Evolutionary conservation across 2,888 invertebrate species (phyloP), one percentile per base, ranked within the genome.

Genomic region (Orthonevra nobilis): DNA sequence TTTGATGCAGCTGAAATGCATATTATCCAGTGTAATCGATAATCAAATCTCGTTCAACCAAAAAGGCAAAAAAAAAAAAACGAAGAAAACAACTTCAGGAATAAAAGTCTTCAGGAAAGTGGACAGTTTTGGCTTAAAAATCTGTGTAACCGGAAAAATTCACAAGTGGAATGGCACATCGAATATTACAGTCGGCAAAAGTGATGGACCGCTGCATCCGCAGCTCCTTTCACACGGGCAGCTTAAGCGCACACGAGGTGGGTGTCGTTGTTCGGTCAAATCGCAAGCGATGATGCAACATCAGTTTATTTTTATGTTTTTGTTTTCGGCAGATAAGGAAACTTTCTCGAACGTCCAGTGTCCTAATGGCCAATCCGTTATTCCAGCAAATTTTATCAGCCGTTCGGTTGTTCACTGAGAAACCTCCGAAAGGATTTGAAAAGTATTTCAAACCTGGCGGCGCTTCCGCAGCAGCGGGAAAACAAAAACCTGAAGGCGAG

Each of bases 391-490:
- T 87, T 2, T 48, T 87, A 50, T 84, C 85, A 44, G 86, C 86
- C 42, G 74, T 87, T 10, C 83, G 83, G 7, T 81, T 91, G 66
- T 91, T 95, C 83, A 94, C 94, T 85, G 93, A 94, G 83, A 94
- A 94, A 84, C 94, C 95, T 9, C 97, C 97, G 0, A 97, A 97
- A 89, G 97, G 97, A 0, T 97, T 97, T 88, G 97, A 97, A 86
- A 97, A 97, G 85, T 97, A 95, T 88, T 97, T 96, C 84, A 92
- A 93, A 85, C 93, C 93, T 5, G 91, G 91, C 15, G 87, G 90
- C 34, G 86, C 89, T 82, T 30, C 82, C 20, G 70, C 85, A 1
- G 85, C 87, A 52, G 79, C 83, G 6, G 84, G 81, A 20, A 85
- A 86, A 42, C 91, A 91, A 84, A n/a, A n/a, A n/a, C 88, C 86